Conservation (phyloP, 2,888 invertebrate species). For the Drosophila nr. medialis region DNA sequence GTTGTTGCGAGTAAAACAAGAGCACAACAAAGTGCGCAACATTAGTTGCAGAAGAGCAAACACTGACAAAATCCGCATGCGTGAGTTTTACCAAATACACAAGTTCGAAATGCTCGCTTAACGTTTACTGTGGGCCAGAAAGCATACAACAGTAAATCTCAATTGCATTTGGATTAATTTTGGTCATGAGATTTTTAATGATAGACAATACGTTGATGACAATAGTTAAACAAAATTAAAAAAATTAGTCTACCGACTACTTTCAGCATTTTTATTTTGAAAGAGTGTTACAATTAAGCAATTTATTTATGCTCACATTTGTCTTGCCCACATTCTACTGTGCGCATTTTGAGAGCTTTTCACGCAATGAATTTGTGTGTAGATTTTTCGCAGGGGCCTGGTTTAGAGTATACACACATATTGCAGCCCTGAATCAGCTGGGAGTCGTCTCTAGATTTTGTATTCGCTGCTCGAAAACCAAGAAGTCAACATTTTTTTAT, state of each 20-base stretch:
- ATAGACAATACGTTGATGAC: neutral
- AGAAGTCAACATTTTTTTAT: no score
- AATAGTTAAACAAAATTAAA: neutral
- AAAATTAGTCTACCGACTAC: neutral
- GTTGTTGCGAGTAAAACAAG: neutral
- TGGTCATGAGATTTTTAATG: no score
- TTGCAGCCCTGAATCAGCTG: slow-evolving; percentile 3
- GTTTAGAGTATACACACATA: neutral
- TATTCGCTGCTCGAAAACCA: neutral
- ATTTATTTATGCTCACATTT: neutral
- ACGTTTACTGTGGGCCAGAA: neutral
- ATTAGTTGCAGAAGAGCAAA: neutral
- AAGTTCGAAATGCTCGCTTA: neutral
- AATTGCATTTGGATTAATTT: neutral
- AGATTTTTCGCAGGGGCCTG: neutral
- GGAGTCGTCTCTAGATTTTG: neutral
- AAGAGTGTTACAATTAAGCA: neutral
- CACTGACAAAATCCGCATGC: neutral
- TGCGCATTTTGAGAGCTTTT: neutral
- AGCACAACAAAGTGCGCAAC: neutral
- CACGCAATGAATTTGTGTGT: neutral
- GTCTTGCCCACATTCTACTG: neutral
- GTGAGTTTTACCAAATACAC: neutral
- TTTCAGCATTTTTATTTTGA: neutral
- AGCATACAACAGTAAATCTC: neutral